Conservation (phyloP, 1,140 invertebrate species). For the Cotesia typhae region DNA sequence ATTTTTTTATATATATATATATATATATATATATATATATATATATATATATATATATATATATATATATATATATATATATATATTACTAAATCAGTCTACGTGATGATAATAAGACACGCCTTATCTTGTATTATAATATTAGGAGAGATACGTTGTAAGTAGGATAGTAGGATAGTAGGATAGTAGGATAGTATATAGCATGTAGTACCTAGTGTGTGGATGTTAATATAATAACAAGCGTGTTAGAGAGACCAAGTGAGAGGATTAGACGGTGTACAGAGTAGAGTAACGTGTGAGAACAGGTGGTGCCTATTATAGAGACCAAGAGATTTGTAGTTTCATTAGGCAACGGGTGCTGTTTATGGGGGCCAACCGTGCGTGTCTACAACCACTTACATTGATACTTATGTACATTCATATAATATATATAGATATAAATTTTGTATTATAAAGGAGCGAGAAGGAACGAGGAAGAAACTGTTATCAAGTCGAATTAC, state of each 20-base stretch:
- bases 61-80: too few relatives aligned
- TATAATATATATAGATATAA: neutral
- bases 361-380: constrained; percentile 59
- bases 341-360: constrained; percentile 66
- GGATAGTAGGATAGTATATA: neutral
- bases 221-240: constrained; percentile 30
- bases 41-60: too few relatives aligned
- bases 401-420: constrained; percentile 60
- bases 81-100: too few relatives aligned
- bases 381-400: constrained; percentile 67
- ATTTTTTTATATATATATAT: too few relatives aligned
- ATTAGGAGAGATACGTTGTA: neutral
- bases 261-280: constrained; percentile 24
- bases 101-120: too few relatives aligned
- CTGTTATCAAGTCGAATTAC: too few relatives aligned
- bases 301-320: constrained; percentile 60
- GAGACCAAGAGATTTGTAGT: constrained; percentile 66
- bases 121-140: too few relatives aligned
- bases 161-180: neutral
- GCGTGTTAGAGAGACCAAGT: constrained; percentile 23
- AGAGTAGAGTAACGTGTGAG: constrained; percentile 41
- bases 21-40: too few relatives aligned
- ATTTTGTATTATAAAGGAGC: too few relatives aligned
- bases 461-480: too few relatives aligned
- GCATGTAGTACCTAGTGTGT: neutral